Percentiles rank a stretch among this genome's conserved stretches.
phyloP scores from a whole-genome alignment of 2,797 vertebrate genomes.

The Uromys caudimaculatus region DNA sequence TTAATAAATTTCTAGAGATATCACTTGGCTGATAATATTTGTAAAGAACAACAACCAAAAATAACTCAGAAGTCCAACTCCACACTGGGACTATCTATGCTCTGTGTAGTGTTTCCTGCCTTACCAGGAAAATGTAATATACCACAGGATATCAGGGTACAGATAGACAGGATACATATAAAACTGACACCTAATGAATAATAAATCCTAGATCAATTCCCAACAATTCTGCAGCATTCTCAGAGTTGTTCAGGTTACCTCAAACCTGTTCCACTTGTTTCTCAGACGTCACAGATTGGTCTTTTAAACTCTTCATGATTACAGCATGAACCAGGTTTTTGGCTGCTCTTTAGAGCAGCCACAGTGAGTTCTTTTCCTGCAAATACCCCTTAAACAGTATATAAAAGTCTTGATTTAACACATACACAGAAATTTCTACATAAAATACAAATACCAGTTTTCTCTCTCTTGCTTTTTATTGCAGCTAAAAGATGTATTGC shows the following conservation, averaged over 20 bases:
- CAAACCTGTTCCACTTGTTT: constrained; percentile 74
- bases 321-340: constrained; percentile 60
- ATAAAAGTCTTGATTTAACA: constrained; percentile 23
- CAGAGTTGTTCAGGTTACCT: constrained; percentile 60
- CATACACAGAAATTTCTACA: constrained; percentile 45
- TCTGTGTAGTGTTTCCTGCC: neutral
- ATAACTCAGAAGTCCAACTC: constrained; percentile 8
- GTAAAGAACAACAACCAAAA: constrained; percentile 43
- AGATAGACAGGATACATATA: neutral
- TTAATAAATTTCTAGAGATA: constrained; percentile 18
- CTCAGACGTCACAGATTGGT: constrained; percentile 63
- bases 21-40: constrained; percentile 52
- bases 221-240: neutral
- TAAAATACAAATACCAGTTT: constrained; percentile 64
- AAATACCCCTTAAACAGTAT: constrained; percentile 36
- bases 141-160: constrained; percentile 61
- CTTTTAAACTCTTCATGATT: constrained; percentile 66
- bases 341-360: neutral
- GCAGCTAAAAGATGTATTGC: constrained; percentile 55
- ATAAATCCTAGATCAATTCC: constrained; percentile 64
- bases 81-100: neutral
- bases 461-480: constrained; percentile 58
- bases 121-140: constrained; percentile 53
- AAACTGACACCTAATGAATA: neutral
- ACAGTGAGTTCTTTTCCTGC: constrained; percentile 22